phyloP scores from a whole-genome alignment of 2,113 vertebrate genomes.

The Narcine bancroftii region DNA sequence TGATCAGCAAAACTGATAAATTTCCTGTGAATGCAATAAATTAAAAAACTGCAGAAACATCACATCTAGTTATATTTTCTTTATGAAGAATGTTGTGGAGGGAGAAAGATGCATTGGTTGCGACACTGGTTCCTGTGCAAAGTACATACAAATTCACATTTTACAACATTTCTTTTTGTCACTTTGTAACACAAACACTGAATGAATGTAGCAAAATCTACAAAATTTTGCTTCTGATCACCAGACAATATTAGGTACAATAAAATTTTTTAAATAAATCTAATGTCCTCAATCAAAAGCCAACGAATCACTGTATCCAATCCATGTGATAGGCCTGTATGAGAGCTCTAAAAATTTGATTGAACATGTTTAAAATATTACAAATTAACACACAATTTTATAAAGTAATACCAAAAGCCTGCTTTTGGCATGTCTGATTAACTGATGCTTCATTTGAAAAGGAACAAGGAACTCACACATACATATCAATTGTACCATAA shows the following conservation, averaged over 20 bases:
- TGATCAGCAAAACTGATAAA: not conserved
- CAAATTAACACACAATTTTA: not conserved
- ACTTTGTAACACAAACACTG: not conserved
- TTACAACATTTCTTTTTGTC: not conserved
- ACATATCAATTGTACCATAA: not conserved
- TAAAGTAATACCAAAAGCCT: not conserved
- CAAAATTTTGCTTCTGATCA: not conserved
- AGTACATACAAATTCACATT: not conserved
- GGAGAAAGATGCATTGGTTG: not conserved
- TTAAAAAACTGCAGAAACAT: not conserved
- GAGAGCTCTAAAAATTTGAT: not conserved
- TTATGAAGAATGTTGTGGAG: not conserved
- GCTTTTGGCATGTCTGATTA: not conserved
- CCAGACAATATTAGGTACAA: not conserved
- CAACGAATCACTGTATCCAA: not conserved
- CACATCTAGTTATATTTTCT: not conserved
- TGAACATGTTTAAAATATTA: not conserved
- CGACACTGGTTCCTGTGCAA: not conserved
- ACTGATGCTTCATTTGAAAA: not conserved
- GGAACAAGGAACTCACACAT: not conserved
- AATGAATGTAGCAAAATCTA: not conserved
- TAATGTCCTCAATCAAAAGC: not conserved
- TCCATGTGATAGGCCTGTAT: not conserved
- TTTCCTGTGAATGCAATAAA: not conserved
- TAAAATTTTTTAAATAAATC: not conserved